Evolutionary conservation across 2,113 vertebrate species (phyloP).

Genomic region (Antigone vipio): DNA sequence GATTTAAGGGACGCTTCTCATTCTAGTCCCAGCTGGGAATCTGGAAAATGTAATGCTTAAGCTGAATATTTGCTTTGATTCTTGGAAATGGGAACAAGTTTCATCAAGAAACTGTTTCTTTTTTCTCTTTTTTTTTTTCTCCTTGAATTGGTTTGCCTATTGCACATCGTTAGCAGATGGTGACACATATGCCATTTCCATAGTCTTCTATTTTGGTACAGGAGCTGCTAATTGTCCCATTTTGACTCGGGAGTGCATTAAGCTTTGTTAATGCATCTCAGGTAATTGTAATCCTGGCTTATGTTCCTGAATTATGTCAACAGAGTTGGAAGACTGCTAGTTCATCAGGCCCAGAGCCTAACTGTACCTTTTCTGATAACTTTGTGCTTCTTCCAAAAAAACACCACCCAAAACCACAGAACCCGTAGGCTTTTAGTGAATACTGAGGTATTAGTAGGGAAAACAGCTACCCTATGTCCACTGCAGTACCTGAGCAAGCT

Average conservation of each 20-base stretch:
- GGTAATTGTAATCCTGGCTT: background rate
- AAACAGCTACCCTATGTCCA: background rate
- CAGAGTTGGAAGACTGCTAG: background rate
- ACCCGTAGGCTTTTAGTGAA: background rate
- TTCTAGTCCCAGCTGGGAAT: slow-evolving; percentile 32
- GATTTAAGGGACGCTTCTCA: background rate
- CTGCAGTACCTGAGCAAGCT: background rate
- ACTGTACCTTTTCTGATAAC: background rate
- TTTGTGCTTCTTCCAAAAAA: background rate
- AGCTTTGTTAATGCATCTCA: background rate
- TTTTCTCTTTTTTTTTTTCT: background rate
- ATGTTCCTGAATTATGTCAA: background rate
- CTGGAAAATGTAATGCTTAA: slow-evolving; percentile 27
- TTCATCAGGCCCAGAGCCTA: background rate
- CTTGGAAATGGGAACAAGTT: slow-evolving; percentile 25
- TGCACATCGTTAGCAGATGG: background rate
- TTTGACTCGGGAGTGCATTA: background rate
- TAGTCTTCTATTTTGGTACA: background rate
- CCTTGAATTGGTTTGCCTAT: background rate
- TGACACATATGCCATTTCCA: background rate
- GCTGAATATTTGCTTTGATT: slow-evolving; percentile 18
- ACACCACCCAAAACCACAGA: background rate
- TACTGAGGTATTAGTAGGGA: background rate
- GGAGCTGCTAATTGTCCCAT: background rate
- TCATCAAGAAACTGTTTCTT: background rate